A percentile compares a stretch with the other conserved stretches of the same genome.
These are phyloP conservation scores for Cerastis rubricosa DNA, from an alignment of 2,888 invertebrate genomes.

Conservation along the genomic window DNA sequence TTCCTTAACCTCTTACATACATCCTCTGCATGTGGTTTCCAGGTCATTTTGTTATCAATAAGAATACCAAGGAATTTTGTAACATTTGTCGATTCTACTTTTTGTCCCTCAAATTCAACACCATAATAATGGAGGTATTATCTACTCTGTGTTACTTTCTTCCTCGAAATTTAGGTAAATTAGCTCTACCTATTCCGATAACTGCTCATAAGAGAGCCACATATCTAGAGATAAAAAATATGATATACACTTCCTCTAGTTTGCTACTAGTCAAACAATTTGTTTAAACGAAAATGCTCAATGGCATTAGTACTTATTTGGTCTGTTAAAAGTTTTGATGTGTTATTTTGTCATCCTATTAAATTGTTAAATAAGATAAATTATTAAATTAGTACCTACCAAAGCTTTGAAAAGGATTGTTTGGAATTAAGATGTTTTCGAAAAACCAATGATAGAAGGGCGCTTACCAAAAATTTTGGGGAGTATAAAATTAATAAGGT, in stretches of 20 bases:
- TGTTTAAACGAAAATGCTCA: conserved; percentile 61
- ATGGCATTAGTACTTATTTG: conserved; percentile 63
- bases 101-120: no score
- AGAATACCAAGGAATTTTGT: no score
- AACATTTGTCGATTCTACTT: no score
- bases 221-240: conserved; percentile 66
- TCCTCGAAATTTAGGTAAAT: no score
- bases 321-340: conserved; percentile 55
- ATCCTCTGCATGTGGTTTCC: no score
- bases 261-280: conserved; percentile 70
- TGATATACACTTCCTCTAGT: conserved; percentile 62
- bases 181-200: no score
- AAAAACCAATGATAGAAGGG: not conserved
- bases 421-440: conserved; percentile 17
- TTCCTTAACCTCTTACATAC: no score
- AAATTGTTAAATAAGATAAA: conserved; percentile 53
- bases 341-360: conserved; percentile 53
- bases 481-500: conserved; percentile 4
- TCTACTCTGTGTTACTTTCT: no score
- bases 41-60: no score
- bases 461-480: conserved; percentile 10
- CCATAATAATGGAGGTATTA: no score
- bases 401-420: conserved; percentile 44
- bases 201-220: conserved; percentile 45
- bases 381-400: conserved; percentile 42